phyloP scores from a whole-genome alignment of 1,140 invertebrate species.

The Elymnias hypermnestra region DNA sequence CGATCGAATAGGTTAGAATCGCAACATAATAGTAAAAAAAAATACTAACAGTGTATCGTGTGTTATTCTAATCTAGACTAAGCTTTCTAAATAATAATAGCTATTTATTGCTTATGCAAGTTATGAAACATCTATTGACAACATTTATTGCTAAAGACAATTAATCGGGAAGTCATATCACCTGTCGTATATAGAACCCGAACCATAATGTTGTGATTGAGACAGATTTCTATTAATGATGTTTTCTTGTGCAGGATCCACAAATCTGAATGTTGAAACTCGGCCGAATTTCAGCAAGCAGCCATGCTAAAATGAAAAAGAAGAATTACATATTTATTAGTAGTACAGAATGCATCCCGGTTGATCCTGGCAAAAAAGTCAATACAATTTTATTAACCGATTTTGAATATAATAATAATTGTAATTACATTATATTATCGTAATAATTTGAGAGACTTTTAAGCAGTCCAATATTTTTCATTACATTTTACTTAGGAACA shows the following conservation, averaged over 20 bases:
- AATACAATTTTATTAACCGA: too few species aligned
- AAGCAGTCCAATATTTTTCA: too few species aligned
- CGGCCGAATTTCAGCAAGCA: conserved; percentile 93
- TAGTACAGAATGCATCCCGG: too few species aligned
- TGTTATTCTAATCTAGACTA: conserved; percentile 17
- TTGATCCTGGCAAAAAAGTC: too few species aligned
- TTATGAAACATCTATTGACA: conserved; percentile 26
- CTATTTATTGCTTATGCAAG: conserved; percentile 26
- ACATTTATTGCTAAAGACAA: conserved; percentile 27
- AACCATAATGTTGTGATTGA: conserved; percentile 83
- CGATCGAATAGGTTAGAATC: conserved; percentile 9
- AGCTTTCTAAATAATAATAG: conserved; percentile 9
- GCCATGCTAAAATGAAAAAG: conserved; percentile 79
- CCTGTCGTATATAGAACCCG: conserved; percentile 87
- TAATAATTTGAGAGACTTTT: too few species aligned
- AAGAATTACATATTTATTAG: neutral
- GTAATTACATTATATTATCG: too few species aligned
- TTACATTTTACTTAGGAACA: too few species aligned
- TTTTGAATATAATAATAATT: too few species aligned
- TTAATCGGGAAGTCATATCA: conserved; percentile 39
- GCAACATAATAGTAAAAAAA: conserved; percentile 12
- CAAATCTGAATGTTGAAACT: conserved; percentile 93
- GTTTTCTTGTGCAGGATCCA: conserved; percentile 93
- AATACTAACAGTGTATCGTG: conserved; percentile 14
- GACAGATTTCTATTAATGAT: conserved; percentile 80